A percentile compares a stretch with the other conserved stretches of the same genome.
Conservation (phyloP, 2,797 vertebrate genomes). For the Crocidura indochinensis region DNA sequence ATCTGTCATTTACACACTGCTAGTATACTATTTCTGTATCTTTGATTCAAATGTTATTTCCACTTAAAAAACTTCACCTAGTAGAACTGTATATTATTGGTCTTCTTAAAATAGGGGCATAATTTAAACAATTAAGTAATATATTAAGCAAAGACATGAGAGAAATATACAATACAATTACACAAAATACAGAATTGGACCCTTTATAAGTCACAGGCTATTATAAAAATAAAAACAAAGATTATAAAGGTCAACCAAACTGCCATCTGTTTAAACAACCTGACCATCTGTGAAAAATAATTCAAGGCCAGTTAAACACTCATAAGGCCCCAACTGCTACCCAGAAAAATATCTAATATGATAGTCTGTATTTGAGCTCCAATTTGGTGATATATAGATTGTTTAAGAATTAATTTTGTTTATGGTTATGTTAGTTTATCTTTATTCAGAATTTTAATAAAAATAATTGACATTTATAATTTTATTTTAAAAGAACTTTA, state of each 20-base stretch:
- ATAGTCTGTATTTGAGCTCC: slow-evolving; percentile 9
- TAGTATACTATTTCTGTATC: neutral
- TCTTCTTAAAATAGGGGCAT: neutral
- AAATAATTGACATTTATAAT: neutral
- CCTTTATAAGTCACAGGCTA: slow-evolving; percentile 66
- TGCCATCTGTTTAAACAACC: slow-evolving; percentile 76
- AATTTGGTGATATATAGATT: neutral
- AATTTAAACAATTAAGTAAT: neutral
- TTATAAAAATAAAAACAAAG: slow-evolving; percentile 74
- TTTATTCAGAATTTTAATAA: neutral
- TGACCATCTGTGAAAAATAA: slow-evolving; percentile 74
- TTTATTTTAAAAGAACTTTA: slow-evolving; percentile 46
- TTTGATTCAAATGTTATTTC: neutral
- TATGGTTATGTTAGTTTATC: neutral
- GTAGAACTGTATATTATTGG: slow-evolving; percentile 3
- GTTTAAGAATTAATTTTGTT: neutral
- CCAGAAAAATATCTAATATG: neutral
- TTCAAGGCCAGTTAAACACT: slow-evolving; percentile 62
- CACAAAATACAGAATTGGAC: slow-evolving; percentile 44
- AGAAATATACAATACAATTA: slow-evolving; percentile 54
- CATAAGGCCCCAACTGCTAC: neutral
- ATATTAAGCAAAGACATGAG: neutral
- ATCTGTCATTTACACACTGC: neutral
- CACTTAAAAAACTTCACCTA: neutral
- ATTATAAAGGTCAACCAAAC: slow-evolving; percentile 80